phyloP scores from a whole-genome alignment of 2,797 vertebrate genomes.

The Alosa sapidissima region DNA sequence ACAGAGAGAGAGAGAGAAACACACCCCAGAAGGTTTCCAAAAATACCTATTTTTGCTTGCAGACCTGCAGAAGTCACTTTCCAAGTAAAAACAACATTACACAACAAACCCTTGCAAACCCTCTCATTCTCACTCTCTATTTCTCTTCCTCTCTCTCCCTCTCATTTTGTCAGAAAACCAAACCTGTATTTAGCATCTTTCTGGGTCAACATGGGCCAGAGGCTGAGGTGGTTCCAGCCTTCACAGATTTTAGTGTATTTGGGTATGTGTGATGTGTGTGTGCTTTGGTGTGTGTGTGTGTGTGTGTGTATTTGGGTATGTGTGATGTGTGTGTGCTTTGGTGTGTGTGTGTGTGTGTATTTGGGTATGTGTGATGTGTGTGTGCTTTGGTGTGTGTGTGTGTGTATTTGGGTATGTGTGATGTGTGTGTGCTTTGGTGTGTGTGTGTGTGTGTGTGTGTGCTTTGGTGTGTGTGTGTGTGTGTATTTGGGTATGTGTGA shows the following conservation, averaged over 20 bases:
- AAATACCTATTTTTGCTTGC: conserved; percentile 2
- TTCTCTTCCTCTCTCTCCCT: conserved; percentile 37
- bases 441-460: no score
- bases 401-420: no score
- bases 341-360: background rate
- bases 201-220: conserved; percentile 62
- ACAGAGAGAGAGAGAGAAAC: background rate
- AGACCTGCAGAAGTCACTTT: conserved; percentile 18
- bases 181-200: conserved; percentile 63
- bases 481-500: no score
- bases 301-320: background rate
- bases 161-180: conserved; percentile 51
- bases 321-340: background rate
- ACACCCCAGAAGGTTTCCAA: background rate
- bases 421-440: no score
- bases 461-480: background rate
- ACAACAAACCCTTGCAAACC: conserved; percentile 45
- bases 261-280: background rate
- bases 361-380: background rate
- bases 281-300: background rate
- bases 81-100: conserved; percentile 50
- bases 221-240: conserved; percentile 33
- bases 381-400: background rate
- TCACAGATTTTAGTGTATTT: background rate
- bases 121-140: background rate